Base-by-base conservation (phyloP, 2,797 vertebrate genomes). In the Lerista edwardsae region DNA sequence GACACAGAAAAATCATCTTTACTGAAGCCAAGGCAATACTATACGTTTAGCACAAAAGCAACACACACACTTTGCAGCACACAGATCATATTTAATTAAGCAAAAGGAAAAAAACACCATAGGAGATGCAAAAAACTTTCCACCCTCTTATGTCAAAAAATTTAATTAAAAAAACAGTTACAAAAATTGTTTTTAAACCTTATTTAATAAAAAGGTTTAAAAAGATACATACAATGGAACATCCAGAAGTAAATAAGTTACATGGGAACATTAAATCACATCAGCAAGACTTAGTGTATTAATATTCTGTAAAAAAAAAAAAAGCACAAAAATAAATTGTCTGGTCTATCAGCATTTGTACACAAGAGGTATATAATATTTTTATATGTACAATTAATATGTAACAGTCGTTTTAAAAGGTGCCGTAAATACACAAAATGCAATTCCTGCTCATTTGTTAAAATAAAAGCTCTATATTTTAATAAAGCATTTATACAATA, bases 231-330 rank as follows among this genome's bases (percentile, higher is more conserved):
- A 96, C 93, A 95, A 95, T 94, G 92, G 90, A 92, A 95, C 96
- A 96, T 96, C 94, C 93, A 93, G 79, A 96, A 94, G 96, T 96
- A 96, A 96, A 96, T 96, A 96, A 96, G 96, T 96, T 96, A 96
- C 96, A 95, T 94, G 87, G 90, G 94, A 95, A 96, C 95, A 96
- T 95, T 96, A 96, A 96, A 95, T 96, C 96, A 96, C 96, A 96
- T 96, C 93, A 84, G 95, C 95, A 95, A 96, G 95, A 95, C 94
- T 95, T 96, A 96, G 95, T 96, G 96, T 96, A 96, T 96, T 96
- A 96, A 95, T 96, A 94, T 93, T 95, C 93, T 95, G 94, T 96
- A 94, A 96, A 96, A 94, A 96, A 96, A 96, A 96, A 95, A 75
- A 77, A 96, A 95, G 95, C 96, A 95, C 96, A 96, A 95, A 96